These are phyloP conservation scores for Aramus guarauna DNA, from an alignment of 2,113 vertebrate genomes.

Conservation along the genomic window DNA sequence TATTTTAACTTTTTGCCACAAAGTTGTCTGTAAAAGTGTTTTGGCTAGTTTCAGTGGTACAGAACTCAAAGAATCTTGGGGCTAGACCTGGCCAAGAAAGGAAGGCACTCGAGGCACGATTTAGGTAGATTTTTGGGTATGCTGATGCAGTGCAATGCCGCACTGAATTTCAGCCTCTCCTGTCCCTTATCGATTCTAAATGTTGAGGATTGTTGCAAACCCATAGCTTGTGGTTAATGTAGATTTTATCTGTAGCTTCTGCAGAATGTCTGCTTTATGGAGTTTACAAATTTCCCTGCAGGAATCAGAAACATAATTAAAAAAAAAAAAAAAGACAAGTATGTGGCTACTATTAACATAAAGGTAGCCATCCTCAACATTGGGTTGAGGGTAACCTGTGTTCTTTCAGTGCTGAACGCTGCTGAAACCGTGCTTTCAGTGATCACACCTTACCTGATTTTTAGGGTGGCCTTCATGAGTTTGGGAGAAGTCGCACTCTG, in stretches of 20 bases:
- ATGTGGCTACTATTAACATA: not conserved
- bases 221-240: not conserved
- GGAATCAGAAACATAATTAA: not conserved
- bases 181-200: fast-evolving
- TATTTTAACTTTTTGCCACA: not conserved
- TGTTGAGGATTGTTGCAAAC: not conserved
- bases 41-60: not conserved
- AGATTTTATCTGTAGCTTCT: not conserved
- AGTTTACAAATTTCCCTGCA: not conserved
- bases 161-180: not conserved
- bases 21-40: no score
- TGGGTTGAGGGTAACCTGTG: not conserved
- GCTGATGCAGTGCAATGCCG: not conserved
- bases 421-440: not conserved
- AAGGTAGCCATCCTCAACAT: not conserved
- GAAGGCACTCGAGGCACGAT: fast-evolving
- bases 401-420: not conserved
- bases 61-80: not conserved
- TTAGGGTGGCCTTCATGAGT: not conserved
- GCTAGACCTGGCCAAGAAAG: not conserved
- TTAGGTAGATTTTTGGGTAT: not conserved
- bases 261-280: not conserved
- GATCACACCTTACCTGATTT: not conserved
- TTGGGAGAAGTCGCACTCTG: not conserved
- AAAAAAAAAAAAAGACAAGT: not conserved